A percentile compares a stretch with the other conserved stretches of the same genome.
These are phyloP conservation scores for Ctenoplectra terminalis DNA, from an alignment of 1,140 invertebrate species.

Conservation along the genomic window DNA sequence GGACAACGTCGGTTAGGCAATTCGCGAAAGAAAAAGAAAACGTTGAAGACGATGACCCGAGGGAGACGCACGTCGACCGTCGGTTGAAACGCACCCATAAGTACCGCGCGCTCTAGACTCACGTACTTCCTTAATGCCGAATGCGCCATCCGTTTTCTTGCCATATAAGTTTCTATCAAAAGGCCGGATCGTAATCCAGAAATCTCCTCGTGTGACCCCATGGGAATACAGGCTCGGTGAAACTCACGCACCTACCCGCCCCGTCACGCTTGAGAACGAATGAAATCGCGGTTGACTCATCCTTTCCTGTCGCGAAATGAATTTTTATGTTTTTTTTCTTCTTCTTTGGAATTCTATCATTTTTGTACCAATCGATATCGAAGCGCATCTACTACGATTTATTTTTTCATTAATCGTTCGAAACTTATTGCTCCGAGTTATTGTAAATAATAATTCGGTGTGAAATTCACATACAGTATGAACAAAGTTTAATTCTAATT, in stretches of 20 bases:
- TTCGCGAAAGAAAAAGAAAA: constrained; percentile 30
- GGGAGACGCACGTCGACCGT: constrained; percentile 36
- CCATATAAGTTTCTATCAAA: constrained; percentile 82
- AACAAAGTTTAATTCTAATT: no score
- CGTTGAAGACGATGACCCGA: constrained; percentile 34
- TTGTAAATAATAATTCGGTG: no score
- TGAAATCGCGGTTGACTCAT: constrained; percentile 60
- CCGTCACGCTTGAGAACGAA: constrained; percentile 51
- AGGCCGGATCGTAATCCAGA: constrained; percentile 79
- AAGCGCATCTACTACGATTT: no score
- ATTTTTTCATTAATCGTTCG: no score
- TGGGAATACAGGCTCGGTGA: constrained; percentile 73
- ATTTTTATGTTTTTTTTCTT: constrained; percentile 24
- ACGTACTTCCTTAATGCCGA: constrained; percentile 81
- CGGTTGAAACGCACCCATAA: constrained; percentile 75
- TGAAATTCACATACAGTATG: no score
- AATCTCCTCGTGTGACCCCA: constrained; percentile 76
- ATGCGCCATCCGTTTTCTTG: constrained; percentile 79
- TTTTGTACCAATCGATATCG: no score
- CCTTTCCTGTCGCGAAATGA: constrained; percentile 35
- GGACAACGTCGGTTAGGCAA: constrained; percentile 40
- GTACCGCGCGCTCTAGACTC: constrained; percentile 74
- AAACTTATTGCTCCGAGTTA: no score
- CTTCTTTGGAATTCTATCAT: not conserved
- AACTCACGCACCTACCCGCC: constrained; percentile 68